A percentile compares a stretch with the other conserved stretches of the same genome.
These are phyloP conservation scores for Chrysotoxum bicinctum DNA, from an alignment of 2,888 invertebrate species.

Conservation along the genomic window DNA sequence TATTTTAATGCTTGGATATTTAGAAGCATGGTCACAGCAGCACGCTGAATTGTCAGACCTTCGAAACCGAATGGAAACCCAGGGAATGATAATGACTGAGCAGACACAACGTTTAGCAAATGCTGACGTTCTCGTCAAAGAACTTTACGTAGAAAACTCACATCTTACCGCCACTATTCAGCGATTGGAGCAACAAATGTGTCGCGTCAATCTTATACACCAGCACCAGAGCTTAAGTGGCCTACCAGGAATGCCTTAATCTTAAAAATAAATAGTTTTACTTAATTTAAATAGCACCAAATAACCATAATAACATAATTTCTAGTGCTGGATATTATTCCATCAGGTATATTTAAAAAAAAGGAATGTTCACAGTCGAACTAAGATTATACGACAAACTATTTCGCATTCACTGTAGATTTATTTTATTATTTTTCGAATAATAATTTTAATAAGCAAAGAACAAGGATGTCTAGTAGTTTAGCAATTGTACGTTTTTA, in stretches of 20 bases:
- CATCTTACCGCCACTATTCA: constrained; percentile 86
- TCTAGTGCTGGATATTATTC: constrained; percentile 60
- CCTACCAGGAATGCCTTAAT: constrained; percentile 78
- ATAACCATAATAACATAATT: constrained; percentile 48
- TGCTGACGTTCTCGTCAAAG: constrained; percentile 90
- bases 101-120: constrained; percentile 87
- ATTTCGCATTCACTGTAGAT: not conserved
- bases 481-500: constrained; percentile 38
- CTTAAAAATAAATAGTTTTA: constrained; percentile 30
- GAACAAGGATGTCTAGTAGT: not conserved
- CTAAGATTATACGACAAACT: constrained; percentile 32
- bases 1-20: not conserved
- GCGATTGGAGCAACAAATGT: constrained; percentile 80
- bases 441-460: constrained; percentile 3
- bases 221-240: constrained; percentile 78
- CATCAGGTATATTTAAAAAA: constrained; percentile 54
- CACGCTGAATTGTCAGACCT: constrained; percentile 82
- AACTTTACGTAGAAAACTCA: constrained; percentile 92
- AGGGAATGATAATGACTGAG: constrained; percentile 82
- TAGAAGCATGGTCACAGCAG: constrained; percentile 82
- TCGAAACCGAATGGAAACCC: constrained; percentile 82
- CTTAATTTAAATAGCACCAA: constrained; percentile 58
- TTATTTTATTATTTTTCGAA: constrained; percentile 12
- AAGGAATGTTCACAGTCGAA: constrained; percentile 42
- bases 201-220: constrained; percentile 79